Evolutionary conservation across 2,888 invertebrate genomes (phyloP).

Genomic region (Phalera bucephala): DNA sequence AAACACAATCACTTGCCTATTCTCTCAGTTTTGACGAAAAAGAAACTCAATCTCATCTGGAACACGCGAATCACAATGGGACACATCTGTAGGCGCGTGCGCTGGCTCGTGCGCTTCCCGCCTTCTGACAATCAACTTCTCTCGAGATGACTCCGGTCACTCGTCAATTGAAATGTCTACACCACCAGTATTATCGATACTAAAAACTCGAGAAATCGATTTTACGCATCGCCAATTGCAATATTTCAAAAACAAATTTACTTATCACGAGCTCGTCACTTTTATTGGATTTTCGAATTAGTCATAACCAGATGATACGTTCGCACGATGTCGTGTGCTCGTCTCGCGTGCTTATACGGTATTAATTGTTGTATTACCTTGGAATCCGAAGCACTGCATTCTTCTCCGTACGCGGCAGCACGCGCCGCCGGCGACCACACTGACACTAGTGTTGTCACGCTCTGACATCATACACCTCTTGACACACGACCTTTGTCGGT

Average conservation of each 20-base stretch:
- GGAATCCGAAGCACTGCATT: slow-evolving; percentile 78
- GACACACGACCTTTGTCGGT: slow-evolving; percentile 56
- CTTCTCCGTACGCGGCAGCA: slow-evolving; percentile 75
- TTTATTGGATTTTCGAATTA: background rate
- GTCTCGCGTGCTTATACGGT: slow-evolving; percentile 11
- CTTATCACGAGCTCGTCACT: background rate
- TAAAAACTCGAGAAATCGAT: slow-evolving; percentile 48
- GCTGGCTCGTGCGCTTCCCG: slow-evolving; percentile 41
- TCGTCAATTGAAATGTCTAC: slow-evolving; percentile 22
- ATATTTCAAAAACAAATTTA: slow-evolving; percentile 19
- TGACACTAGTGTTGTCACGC: slow-evolving; percentile 65
- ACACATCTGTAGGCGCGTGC: slow-evolving; percentile 58
- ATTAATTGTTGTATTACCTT: slow-evolving; percentile 57
- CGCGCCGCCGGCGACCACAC: slow-evolving; percentile 55
- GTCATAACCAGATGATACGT: background rate
- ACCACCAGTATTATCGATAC: slow-evolving; percentile 31
- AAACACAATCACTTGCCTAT: slow-evolving; percentile 60
- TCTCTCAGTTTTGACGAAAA: slow-evolving; percentile 54
- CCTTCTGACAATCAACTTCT: slow-evolving; percentile 30
- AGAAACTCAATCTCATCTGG: slow-evolving; percentile 62
- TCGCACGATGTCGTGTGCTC: slow-evolving; percentile 6
- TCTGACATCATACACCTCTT: slow-evolving; percentile 68
- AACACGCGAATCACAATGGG: slow-evolving; percentile 49
- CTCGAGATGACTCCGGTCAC: slow-evolving; percentile 29
- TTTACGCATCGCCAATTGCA: slow-evolving; percentile 35